Percentiles rank a stretch among this genome's conserved stretches.
phyloP scores from a whole-genome alignment of 2,113 vertebrate species.

The Sinocyclocheilus rhinocerous region DNA sequence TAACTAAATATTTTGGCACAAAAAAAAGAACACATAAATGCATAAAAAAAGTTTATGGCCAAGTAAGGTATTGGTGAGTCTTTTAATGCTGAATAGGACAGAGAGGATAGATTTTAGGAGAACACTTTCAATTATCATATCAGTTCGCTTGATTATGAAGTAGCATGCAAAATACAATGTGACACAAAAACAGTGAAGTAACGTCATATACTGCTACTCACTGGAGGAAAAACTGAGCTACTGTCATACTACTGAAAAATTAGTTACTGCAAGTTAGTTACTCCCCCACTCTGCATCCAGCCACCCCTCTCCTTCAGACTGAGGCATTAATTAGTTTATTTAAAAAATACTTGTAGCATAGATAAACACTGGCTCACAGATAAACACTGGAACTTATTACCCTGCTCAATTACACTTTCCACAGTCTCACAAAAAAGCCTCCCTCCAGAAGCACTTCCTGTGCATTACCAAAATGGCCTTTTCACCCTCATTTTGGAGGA shows the following conservation, averaged over 20 bases:
- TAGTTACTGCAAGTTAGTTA: slow-evolving; percentile 1
- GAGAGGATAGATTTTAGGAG: not conserved
- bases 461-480: not conserved
- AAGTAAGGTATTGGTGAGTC: not conserved
- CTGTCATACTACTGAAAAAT: not conserved
- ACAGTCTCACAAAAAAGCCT: not conserved
- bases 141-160: not conserved
- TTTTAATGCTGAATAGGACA: not conserved
- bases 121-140: not conserved
- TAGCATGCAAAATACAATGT: not conserved
- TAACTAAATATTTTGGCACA: not conserved
- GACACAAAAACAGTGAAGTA: not conserved
- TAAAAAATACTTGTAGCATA: slow-evolving; percentile 67
- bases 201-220: not conserved
- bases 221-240: not conserved
- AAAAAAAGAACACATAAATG: not conserved
- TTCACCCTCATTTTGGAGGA: slow-evolving; percentile 12
- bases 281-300: slow-evolving; percentile 63
- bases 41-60: not conserved
- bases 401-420: slow-evolving; percentile 79
- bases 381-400: slow-evolving; percentile 77
- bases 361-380: slow-evolving; percentile 79
- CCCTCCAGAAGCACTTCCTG: not conserved
- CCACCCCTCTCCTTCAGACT: slow-evolving; percentile 62
- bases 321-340: slow-evolving; percentile 80